Evolutionary conservation across 1,140 invertebrate species (phyloP), one percentile per base, ranked within the genome.

Genomic region (Drosophila mayri): DNA sequence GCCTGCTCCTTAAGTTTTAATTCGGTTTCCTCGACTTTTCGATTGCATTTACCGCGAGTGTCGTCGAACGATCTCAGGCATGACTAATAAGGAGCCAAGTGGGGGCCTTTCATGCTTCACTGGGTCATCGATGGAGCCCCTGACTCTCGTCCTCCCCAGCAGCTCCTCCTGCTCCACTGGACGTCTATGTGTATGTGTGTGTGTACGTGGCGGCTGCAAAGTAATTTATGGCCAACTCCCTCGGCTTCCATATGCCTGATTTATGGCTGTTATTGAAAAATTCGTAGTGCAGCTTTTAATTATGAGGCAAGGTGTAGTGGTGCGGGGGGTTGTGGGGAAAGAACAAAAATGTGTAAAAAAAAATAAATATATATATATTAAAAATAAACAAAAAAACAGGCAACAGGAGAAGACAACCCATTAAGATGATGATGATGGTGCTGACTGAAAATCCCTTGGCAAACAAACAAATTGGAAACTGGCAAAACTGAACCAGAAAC

Each of bases 261-360:
- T 91, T 91, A 91, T 91, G 70, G 90, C 80, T 87, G 90, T 91
- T 91, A 91, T 91, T 91, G 90, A 91, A 91, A 91, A 91, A 87
- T 91, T 90, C 84, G 59, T 86, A 74, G 75, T 82, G 88, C 78
- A 67, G 74, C 87, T 91, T 91, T 91, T 91, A 91, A 91, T 91
- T 91, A 91, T 87, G 87, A 81, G 74, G 60, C 83, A 65, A 64
- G 81, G 43, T 20, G 43, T 20, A 50, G 28, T 0, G 47, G 70
- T 76, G 80, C 4, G 0, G 37, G 11, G 2, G 18, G 10, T 35
- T 35, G 41, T 37, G 55, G 40, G 38, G 57, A 25, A 47, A 22
- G 0, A 49, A 20, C 8, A 46, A n/a, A 28, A 37, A 44, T 44
- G 12, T 10, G 10, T 28, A 49, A 30, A 50, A n/a, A 49, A 7